These are phyloP conservation scores for Creontiades dilutus DNA, from an alignment of 2,888 invertebrate genomes.

Conservation along the genomic window DNA sequence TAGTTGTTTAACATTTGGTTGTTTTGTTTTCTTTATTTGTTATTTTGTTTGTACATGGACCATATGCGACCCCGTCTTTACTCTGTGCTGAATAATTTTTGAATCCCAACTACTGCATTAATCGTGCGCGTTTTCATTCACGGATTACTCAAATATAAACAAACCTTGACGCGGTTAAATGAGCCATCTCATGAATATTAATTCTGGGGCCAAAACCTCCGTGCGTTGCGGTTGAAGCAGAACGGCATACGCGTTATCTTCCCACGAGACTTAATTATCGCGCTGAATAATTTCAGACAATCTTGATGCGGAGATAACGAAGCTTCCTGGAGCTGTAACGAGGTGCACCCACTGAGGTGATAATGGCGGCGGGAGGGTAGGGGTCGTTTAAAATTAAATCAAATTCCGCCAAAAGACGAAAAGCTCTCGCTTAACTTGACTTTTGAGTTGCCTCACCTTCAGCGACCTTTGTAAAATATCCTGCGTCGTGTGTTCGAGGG, in stretches of 20 bases:
- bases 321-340: not conserved
- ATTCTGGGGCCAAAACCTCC: not conserved
- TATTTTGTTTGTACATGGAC: no score
- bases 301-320: slow-evolving; percentile 38
- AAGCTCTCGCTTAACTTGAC: no score
- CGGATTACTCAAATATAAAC: slow-evolving; percentile 20
- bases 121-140: not conserved
- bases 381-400: not conserved
- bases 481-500: no score
- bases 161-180: not conserved
- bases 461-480: no score
- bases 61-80: no score
- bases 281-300: slow-evolving; percentile 30
- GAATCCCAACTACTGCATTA: not conserved
- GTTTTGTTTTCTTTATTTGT: no score
- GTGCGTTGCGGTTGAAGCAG: not conserved
- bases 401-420: not conserved
- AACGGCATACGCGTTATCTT: not conserved
- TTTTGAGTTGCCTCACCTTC: no score
- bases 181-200: slow-evolving; percentile 7
- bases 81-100: not conserved
- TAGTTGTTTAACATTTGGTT: no score
- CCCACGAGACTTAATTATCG: slow-evolving; percentile 29
- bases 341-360: not conserved
- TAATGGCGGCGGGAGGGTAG: not conserved